These are phyloP conservation scores for Percopsis transmontana DNA, from an alignment of 2,113 vertebrate species.

Conservation along the genomic window DNA sequence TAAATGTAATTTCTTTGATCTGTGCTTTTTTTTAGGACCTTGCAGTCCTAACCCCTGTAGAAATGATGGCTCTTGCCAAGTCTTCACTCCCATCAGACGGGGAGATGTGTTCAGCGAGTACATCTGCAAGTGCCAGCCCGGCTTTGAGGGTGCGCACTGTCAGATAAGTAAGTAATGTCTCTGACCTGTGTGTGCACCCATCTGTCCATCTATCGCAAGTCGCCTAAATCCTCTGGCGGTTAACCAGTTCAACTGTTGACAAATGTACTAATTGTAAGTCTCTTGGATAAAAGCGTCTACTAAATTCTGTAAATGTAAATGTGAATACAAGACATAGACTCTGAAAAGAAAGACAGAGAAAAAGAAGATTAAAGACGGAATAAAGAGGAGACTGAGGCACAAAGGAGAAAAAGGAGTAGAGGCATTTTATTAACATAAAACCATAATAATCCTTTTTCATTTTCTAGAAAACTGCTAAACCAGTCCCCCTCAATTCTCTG, in stretches of 20 bases:
- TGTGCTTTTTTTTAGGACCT: slow-evolving; percentile 75
- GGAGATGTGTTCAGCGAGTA: slow-evolving; percentile 90
- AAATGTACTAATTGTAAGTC: too few relatives aligned
- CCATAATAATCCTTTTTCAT: not conserved
- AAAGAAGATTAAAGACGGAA: not conserved
- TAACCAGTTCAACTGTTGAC: too few relatives aligned
- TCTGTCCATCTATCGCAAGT: not conserved
- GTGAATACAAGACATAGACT: too few relatives aligned
- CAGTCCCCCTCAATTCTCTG: not conserved
- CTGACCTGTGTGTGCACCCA: not conserved
- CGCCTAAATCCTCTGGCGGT: not conserved
- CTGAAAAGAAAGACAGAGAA: too few relatives aligned
- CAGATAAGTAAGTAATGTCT: slow-evolving; percentile 83
- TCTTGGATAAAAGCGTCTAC: too few relatives aligned
- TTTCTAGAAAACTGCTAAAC: too few relatives aligned
- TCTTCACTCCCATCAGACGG: slow-evolving; percentile 71
- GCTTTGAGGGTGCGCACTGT: slow-evolving; percentile 87
- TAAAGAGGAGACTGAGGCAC: not conserved
- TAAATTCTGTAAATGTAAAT: too few relatives aligned
- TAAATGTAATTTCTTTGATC: not conserved
- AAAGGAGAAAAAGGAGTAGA: not conserved
- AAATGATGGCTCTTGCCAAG: slow-evolving; percentile 82
- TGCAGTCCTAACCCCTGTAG: slow-evolving; percentile 90
- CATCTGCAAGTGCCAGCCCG: slow-evolving; percentile 84
- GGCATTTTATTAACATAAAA: not conserved